Percentiles rank a stretch among this genome's conserved stretches.
These are phyloP conservation scores for Zonitis immaculata DNA, from an alignment of 2,888 invertebrate species.

Conservation along the genomic window DNA sequence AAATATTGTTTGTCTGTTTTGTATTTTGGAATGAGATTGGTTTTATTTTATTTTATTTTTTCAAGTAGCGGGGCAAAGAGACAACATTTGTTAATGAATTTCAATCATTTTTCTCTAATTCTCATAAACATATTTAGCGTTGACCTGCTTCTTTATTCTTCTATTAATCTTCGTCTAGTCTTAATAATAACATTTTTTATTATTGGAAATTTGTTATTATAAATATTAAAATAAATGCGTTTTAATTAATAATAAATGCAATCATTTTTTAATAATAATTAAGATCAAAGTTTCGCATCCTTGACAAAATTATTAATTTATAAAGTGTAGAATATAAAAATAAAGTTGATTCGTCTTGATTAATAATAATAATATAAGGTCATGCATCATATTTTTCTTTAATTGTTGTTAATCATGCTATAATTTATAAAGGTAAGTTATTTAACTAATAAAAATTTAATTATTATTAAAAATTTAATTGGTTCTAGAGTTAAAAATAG, in stretches of 20 bases:
- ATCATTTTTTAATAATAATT: not conserved
- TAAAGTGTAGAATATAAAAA: not conserved
- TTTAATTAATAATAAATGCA: not conserved
- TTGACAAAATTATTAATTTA: not conserved
- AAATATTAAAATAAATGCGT: not conserved
- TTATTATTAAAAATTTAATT: not conserved
- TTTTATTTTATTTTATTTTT: too few relatives aligned
- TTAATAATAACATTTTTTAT: not conserved
- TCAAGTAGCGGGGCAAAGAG: not conserved
- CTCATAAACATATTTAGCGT: not conserved
- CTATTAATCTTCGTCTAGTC: not conserved
- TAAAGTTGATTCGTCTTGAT: not conserved
- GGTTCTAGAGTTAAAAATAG: too few relatives aligned
- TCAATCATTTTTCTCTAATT: not conserved
- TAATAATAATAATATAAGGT: too few relatives aligned
- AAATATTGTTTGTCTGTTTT: too few relatives aligned
- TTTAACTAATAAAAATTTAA: not conserved
- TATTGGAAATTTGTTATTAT: not conserved
- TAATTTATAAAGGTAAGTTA: not conserved
- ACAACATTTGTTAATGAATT: not conserved
- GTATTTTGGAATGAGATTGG: too few relatives aligned
- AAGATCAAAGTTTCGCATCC: not conserved
- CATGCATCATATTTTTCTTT: not conserved
- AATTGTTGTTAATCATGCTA: not conserved
- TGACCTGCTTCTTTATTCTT: not conserved